A percentile compares a stretch with the other conserved stretches of the same genome.
Evolutionary conservation across 2,113 vertebrate genomes (phyloP).

Genomic region (Chunga burmeisteri): DNA sequence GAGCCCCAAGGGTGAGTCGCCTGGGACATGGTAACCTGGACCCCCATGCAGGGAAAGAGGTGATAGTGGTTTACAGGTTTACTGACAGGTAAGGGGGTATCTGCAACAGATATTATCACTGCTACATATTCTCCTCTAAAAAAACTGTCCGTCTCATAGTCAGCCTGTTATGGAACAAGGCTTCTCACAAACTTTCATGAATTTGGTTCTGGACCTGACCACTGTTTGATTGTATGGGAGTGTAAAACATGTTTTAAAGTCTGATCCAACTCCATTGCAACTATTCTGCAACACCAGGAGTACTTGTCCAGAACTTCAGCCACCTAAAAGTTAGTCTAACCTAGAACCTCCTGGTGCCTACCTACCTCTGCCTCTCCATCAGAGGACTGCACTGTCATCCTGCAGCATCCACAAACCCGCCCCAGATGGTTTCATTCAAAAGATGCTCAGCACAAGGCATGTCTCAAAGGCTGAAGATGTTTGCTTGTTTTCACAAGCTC

Average conservation of each 20-base stretch:
- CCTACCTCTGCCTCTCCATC: neutral
- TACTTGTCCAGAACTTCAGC: neutral
- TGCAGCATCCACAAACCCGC: neutral
- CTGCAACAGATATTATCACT: neutral
- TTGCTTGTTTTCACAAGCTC: neutral
- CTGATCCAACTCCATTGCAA: neutral
- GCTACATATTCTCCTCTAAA: neutral
- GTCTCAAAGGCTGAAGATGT: neutral
- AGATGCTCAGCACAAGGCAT: neutral
- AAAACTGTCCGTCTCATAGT: accelerated
- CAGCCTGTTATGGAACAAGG: neutral
- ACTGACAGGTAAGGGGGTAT: neutral
- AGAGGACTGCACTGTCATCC: neutral
- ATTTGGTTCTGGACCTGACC: neutral
- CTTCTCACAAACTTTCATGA: neutral
- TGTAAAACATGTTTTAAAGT: neutral
- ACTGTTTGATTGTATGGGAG: neutral
- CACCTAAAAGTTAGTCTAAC: neutral
- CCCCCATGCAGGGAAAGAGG: neutral
- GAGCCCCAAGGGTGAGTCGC: accelerated
- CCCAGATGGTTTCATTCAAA: neutral
- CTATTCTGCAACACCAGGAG: neutral
- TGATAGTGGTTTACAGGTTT: neutral
- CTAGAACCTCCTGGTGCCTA: neutral
- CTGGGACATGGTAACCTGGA: neutral